Evolutionary conservation across 2,113 vertebrate species (phyloP), one percentile per base, ranked within the genome.

Genomic region (Astur gentilis): DNA sequence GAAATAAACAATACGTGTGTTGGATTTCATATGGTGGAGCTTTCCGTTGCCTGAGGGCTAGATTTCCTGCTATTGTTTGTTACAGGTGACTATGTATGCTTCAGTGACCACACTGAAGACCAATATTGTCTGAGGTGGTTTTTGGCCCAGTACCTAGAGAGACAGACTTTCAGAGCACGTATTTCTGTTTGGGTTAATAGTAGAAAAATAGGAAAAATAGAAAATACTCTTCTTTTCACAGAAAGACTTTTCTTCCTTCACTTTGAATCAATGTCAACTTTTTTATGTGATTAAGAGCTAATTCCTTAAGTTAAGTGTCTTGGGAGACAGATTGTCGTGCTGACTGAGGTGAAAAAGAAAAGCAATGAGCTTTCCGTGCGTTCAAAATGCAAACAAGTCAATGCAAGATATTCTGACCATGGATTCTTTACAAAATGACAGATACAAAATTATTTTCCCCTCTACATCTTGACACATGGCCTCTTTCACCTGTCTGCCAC

Each of bases 11-110:
- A 81, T 57, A 21, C 19, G 29, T 14, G n/a, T 84, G 52, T 22
- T 89, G 47, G 32, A n/a, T 73, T 83, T 96, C 42, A 12, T 75
- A 58, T 25, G 11, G 8, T 66, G 69, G 44, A 89, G 26, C 38
- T 79, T 92, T 87, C 81, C 0, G 3, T 55, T 67, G 52, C 52
- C 88, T 15, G 14, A 36, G 42, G 42, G 36, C 23, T 93, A 84
- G 14, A 71, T 93, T 96, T 94, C 93, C 91, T 96, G 73, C 31
- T 4, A 89, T 96, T 95, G 87, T 94, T 89, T 78, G 38, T 62
- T 60, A 55, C 87, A 89, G 52, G 64, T 84, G 52, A 70, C 76
- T 55, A 13, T 26, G 16, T 52, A 25, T 0, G 2, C 45, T 80
- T 80, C 67, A 60, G 14, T 34, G 60, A 64, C 26, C 69, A 29